Base-by-base conservation (phyloP, 1,140 invertebrate genomes). In the Macrobrachium nipponense region DNA sequence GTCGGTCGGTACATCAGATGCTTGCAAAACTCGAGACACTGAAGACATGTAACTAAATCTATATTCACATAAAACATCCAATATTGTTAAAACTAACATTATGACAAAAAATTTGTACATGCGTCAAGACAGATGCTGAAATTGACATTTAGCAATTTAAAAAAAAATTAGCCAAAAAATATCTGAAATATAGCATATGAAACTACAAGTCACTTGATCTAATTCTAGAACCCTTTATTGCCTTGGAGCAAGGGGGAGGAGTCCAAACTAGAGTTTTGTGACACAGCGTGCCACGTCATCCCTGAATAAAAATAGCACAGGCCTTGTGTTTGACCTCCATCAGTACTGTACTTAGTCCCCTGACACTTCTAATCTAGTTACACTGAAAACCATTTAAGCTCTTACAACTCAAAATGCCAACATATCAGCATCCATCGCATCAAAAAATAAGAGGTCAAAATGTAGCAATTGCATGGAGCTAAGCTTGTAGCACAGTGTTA, bases 31-130 rank as follows among this genome's bases (percentile, higher is more conserved):
- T 81, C 79, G 79, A 79, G 79, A 87, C 85, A 87, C 79, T 81
- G 73, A 78, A 86, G 70, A 87, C 85, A 87, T 62, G 51, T 81
- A 87, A 87, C 85, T 87, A 87, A 87, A 87, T 87, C 85, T 87
- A 87, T 87, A 81, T 87, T 79, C 85, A 87, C 85, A 87, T 87
- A 87, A 87, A 87, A 87, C 85, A 87, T 87, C 85, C 85, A 87
- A 81, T 87, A 87, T 87, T 73, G 66, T 87, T 87, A 81, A 82
- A 87, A 87, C 85, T 87, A 87, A 87, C 85, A 87, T 87, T 87
- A 87, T 87, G 85, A 81, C 85, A 87, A 87, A 87, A 87, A 82
- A 87, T 87, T 87, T 87, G 85, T 87, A 87, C 85, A 87, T 82
- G 80, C 80, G 70, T 81, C 70, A 77, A 64, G 85, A 87, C 73